Percentiles rank a stretch among this genome's conserved stretches.
Evolutionary conservation across 2,797 vertebrate species (phyloP).

Genomic region (Dendrocincla fuliginosa): DNA sequence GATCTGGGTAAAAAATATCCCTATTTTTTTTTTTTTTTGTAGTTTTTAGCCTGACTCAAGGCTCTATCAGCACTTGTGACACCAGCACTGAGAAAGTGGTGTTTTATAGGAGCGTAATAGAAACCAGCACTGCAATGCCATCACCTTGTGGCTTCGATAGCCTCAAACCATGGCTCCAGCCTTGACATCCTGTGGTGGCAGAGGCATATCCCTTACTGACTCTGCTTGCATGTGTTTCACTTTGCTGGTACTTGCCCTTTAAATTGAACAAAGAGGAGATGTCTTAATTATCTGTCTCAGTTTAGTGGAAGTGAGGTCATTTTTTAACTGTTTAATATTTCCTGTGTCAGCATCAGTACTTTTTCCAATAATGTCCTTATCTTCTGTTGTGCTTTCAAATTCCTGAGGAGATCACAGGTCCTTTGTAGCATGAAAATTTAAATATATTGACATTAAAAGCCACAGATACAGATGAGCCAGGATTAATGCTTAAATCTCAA

Average conservation of each 20-base stretch:
- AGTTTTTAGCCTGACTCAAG: not conserved
- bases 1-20: not conserved
- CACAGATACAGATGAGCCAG: not conserved
- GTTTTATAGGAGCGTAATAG: not conserved
- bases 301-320: not conserved
- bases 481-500: slow-evolving; percentile 3
- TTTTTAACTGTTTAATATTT: slow-evolving; percentile 5
- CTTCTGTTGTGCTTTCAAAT: not conserved
- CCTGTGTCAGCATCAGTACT: not conserved
- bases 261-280: not conserved
- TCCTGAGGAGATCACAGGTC: not conserved
- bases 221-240: not conserved
- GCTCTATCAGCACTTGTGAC: not conserved
- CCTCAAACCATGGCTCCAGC: not conserved
- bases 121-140: not conserved
- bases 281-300: not conserved
- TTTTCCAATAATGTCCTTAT: not conserved
- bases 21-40: too few species aligned
- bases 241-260: not conserved
- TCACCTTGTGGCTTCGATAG: not conserved
- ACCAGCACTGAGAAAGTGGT: not conserved
- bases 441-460: not conserved
- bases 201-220: not conserved
- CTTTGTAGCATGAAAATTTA: not conserved
- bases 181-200: not conserved